Conservation (phyloP, 2,888 invertebrate genomes). For the Pyrochroa serraticornis region DNA sequence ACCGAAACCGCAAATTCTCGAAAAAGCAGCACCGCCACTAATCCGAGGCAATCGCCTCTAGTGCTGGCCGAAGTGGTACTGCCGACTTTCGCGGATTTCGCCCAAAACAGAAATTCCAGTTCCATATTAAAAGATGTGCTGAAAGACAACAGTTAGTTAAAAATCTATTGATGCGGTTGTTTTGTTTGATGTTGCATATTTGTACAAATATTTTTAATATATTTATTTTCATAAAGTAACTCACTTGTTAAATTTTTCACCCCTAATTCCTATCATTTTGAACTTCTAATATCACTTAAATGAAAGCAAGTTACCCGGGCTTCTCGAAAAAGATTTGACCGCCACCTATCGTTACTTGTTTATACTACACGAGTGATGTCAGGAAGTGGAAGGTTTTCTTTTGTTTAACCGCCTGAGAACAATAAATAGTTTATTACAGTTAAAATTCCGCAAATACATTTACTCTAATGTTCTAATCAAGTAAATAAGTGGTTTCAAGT, state of each 20-base stretch:
- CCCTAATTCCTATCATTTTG: too few relatives aligned
- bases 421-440: slow-evolving; percentile 33
- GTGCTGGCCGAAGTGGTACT: slow-evolving; percentile 62
- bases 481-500: slow-evolving; percentile 12
- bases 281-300: too few relatives aligned
- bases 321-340: too few relatives aligned
- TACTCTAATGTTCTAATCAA: slow-evolving; percentile 23
- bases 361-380: too few relatives aligned
- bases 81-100: slow-evolving; percentile 64
- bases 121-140: slow-evolving; percentile 68
- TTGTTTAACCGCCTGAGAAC: not conserved
- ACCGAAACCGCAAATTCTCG: slow-evolving; percentile 22
- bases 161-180: not conserved
- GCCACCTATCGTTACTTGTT: too few relatives aligned
- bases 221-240: too few relatives aligned
- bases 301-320: too few relatives aligned
- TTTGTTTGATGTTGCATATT: too few relatives aligned
- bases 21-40: slow-evolving; percentile 39
- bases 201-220: too few relatives aligned
- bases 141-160: slow-evolving; percentile 60
- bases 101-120: slow-evolving; percentile 64
- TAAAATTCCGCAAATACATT: slow-evolving; percentile 34
- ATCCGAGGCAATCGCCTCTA: slow-evolving; percentile 58
- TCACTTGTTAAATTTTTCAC: too few relatives aligned
- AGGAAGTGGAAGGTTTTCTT: too few relatives aligned